phyloP scores from a whole-genome alignment of 2,888 invertebrate species.

The Drosophila robusta region DNA sequence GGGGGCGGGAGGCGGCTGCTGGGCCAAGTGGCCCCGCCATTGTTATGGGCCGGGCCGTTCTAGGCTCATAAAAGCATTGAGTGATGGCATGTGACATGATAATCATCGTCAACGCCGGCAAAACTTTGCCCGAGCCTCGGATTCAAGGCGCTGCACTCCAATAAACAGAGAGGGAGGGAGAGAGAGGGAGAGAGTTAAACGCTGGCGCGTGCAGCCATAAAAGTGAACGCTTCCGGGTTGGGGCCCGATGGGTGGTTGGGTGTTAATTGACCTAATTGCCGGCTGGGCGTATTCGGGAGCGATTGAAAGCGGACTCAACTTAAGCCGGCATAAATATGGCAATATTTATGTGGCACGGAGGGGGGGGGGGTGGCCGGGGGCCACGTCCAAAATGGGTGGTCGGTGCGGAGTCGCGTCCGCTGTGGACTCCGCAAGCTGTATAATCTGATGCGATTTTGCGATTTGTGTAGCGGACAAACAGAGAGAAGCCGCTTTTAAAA shows the following conservation, averaged over 20 bases:
- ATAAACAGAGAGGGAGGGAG: not conserved
- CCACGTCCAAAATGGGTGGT: conserved; percentile 33
- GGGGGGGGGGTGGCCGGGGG: not conserved
- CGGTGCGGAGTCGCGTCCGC: conserved; percentile 7
- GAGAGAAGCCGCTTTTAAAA: conserved; percentile 50
- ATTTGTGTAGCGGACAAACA: conserved; percentile 58
- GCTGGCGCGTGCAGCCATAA: conserved; percentile 48
- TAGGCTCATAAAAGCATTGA: conserved; percentile 56
- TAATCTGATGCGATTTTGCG: conserved; percentile 78
- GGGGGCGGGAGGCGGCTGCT: not conserved
- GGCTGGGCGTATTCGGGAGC: conserved; percentile 2
- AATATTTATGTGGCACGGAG: conserved; percentile 26
- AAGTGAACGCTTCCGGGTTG: conserved; percentile 24
- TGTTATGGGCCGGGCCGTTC: conserved; percentile 41
- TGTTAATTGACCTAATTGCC: conserved; percentile 60
- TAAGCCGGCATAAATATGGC: conserved; percentile 24
- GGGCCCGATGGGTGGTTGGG: not conserved
- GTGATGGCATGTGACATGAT: conserved; percentile 73
- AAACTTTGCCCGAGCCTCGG: conserved; percentile 16
- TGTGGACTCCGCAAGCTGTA: conserved; percentile 42
- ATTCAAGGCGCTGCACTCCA: conserved; percentile 17
- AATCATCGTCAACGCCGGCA: conserved; percentile 62
- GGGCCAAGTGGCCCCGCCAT: conserved; percentile 56
- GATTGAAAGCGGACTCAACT: conserved; percentile 20
- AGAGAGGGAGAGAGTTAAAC: conserved; percentile 26